Percentiles rank a stretch among this genome's conserved stretches.
Conservation (phyloP, 2,797 vertebrate species). For the Pyrocephalus nanus region DNA sequence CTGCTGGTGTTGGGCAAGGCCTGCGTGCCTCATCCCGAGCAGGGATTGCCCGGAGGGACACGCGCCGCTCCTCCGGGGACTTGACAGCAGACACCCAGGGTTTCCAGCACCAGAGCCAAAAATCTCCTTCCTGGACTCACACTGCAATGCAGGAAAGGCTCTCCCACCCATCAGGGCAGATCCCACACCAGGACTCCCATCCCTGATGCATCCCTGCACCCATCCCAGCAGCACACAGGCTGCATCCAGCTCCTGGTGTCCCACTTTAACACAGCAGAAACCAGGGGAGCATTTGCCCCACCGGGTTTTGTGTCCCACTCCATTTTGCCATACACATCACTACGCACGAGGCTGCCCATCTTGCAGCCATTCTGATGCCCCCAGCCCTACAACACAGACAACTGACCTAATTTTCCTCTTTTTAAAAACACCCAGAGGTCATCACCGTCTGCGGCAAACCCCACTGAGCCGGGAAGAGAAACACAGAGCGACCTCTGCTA, state of each 20-base stretch:
- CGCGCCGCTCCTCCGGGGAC: accelerated
- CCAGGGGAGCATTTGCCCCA: background rate
- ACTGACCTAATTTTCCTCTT: conserved; percentile 51
- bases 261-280: background rate
- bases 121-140: background rate
- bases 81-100: background rate
- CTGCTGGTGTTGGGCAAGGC: background rate
- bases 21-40: background rate
- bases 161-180: background rate
- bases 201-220: background rate
- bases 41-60: accelerated
- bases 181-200: background rate
- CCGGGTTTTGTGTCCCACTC: background rate
- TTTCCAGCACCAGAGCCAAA: background rate
- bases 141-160: background rate
- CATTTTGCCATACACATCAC: background rate
- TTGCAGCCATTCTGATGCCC: background rate
- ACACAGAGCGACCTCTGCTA: background rate
- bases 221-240: background rate
- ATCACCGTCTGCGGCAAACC: conserved; percentile 14
- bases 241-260: background rate
- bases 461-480: background rate
- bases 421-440: conserved; percentile 43
- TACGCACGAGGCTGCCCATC: background rate
- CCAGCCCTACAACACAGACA: conserved; percentile 38